phyloP scores from a whole-genome alignment of 37 sponge, comb jelly and placozoan species.

The Tethya wilhelma region DNA sequence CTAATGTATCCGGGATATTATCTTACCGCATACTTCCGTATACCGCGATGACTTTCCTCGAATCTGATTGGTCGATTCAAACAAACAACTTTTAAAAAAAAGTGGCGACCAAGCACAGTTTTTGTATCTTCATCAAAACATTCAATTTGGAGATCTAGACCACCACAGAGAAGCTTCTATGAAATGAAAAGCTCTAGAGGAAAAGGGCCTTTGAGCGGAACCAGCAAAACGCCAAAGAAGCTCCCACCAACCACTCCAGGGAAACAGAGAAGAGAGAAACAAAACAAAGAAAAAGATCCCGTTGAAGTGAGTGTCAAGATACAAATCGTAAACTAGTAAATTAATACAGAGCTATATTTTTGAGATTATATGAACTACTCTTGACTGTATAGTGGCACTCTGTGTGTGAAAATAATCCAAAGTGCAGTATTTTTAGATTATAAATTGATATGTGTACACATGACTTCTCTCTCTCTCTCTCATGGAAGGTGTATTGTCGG shows the following conservation, averaged over 20 bases:
- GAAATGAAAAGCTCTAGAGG: slow-evolving; percentile 47
- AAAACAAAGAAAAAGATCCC: slow-evolving; percentile 46
- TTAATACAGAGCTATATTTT: background rate
- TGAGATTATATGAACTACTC: background rate
- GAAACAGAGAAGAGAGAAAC: slow-evolving; percentile 1
- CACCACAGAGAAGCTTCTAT: too few species aligned
- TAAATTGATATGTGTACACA: too few species aligned
- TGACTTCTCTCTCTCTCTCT: too few species aligned
- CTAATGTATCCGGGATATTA: too few species aligned
- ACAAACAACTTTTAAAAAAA: too few species aligned
- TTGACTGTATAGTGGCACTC: background rate
- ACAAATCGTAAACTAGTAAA: background rate
- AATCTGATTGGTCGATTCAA: too few species aligned
- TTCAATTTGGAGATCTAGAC: too few species aligned
- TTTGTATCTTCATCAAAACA: too few species aligned
- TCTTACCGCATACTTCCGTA: too few species aligned
- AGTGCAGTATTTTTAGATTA: too few species aligned
- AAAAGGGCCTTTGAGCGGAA: slow-evolving; percentile 9
- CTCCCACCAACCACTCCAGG: slow-evolving; percentile 11
- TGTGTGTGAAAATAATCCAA: background rate
- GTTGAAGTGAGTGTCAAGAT: slow-evolving; percentile 55
- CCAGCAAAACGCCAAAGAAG: slow-evolving; percentile 14
- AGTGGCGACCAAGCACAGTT: too few species aligned
- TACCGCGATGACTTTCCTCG: too few species aligned
- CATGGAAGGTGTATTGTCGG: slow-evolving; percentile 98